A percentile compares a stretch with the other conserved stretches of the same genome.
Conservation (phyloP, 2,888 invertebrate genomes). For the Cephus spinipes region DNA sequence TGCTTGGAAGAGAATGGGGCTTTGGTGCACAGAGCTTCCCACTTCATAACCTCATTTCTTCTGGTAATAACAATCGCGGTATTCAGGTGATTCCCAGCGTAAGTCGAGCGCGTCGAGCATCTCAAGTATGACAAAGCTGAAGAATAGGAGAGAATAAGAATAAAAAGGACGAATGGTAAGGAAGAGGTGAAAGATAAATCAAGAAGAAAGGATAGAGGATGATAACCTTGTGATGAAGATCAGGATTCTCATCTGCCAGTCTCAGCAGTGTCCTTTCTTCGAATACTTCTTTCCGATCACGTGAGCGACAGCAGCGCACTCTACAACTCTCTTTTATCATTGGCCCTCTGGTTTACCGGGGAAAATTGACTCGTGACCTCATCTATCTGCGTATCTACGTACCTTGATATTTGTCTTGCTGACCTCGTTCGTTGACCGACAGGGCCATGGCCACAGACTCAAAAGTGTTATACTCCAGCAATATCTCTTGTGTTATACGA, state of each 20-base stretch:
- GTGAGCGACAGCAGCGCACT: neutral
- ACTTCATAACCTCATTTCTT: constrained; percentile 41
- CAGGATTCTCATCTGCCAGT: neutral
- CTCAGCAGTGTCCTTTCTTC: neutral
- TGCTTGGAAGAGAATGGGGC: constrained; percentile 70
- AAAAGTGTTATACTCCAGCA: neutral
- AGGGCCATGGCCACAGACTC: neutral
- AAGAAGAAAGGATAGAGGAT: neutral
- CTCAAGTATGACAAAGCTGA: constrained; percentile 8
- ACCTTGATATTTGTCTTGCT: neutral
- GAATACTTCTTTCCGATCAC: neutral
- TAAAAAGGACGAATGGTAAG: constrained; percentile 11
- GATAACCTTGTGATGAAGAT: neutral
- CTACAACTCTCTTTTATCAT: neutral
- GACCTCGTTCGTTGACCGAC: neutral
- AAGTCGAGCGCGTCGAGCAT: constrained; percentile 22
- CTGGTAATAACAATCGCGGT: constrained; percentile 48
- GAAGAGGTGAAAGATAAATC: constrained; percentile 4
- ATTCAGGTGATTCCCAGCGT: constrained; percentile 63
- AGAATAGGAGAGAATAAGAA: constrained; percentile 4
- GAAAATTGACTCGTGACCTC: constrained; percentile 40
- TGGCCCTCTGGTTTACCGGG: constrained; percentile 36
- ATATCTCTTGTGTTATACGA: neutral
- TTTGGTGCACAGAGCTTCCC: constrained; percentile 49
- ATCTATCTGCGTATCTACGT: constrained; percentile 12